Conservation (phyloP, 2,113 vertebrate species). For the Corvus cornix region DNA sequence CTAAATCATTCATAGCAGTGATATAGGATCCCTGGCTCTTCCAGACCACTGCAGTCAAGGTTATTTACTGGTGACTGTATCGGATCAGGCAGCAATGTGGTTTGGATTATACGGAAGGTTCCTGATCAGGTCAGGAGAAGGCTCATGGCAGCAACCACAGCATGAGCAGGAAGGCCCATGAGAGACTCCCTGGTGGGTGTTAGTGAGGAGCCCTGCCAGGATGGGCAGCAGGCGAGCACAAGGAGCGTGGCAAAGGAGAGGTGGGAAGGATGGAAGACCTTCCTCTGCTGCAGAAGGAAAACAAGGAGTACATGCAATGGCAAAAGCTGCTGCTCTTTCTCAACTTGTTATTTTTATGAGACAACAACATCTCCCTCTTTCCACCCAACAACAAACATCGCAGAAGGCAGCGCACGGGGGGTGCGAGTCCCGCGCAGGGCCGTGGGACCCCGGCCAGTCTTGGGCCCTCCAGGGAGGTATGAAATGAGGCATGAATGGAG, state of each 20-base stretch:
- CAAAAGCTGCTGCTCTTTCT: slow-evolving; percentile 8
- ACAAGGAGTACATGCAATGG: neutral
- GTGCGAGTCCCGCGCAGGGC: neutral
- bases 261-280: neutral
- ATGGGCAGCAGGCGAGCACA: neutral
- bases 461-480: neutral
- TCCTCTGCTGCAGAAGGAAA: neutral
- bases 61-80: neutral
- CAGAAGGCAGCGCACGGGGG: neutral
- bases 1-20: neutral
- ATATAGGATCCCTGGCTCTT: neutral
- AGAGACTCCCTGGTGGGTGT: fast-evolving
- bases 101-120: slow-evolving; percentile 8
- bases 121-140: neutral
- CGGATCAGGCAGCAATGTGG: neutral
- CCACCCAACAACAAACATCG: neutral
- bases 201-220: neutral
- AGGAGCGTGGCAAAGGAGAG: neutral
- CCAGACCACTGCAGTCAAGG: neutral
- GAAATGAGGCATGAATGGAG: slow-evolving; percentile 55
- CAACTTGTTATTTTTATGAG: slow-evolving; percentile 44
- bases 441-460: neutral
- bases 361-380: neutral
- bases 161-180: neutral
- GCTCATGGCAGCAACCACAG: neutral